phyloP scores from a whole-genome alignment of 1,140 invertebrate species.

The Pseudomyrmex cubaensis region DNA sequence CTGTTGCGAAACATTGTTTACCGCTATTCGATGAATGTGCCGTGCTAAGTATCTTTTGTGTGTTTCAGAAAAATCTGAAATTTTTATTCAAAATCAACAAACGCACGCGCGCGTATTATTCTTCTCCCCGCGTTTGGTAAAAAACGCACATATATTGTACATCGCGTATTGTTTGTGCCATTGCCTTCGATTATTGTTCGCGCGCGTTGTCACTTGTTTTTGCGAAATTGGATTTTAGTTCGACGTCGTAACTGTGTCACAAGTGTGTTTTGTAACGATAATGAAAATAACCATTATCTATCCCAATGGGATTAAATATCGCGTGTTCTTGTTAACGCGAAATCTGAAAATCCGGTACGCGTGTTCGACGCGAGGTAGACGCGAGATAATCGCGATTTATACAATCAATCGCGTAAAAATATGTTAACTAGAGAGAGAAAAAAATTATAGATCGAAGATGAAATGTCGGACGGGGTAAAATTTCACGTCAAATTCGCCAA shows the following conservation, averaged over 20 bases:
- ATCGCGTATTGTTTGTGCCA: not conserved
- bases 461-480: not conserved
- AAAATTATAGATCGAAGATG: not conserved
- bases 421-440: not conserved
- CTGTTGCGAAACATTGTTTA: not conserved
- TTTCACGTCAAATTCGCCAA: constrained; percentile 14
- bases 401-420: not conserved
- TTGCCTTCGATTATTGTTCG: not conserved
- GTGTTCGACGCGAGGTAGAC: not conserved
- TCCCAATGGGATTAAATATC: constrained; percentile 37
- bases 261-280: constrained; percentile 30
- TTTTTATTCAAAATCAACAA: too few species aligned
- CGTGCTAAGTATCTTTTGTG: too few species aligned
- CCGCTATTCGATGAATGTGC: not conserved
- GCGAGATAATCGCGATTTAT: constrained; percentile 27
- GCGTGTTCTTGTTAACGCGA: constrained; percentile 2
- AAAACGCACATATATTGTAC: not conserved
- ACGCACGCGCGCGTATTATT: too few species aligned
- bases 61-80: too few species aligned
- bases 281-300: constrained; percentile 42
- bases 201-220: constrained; percentile 21
- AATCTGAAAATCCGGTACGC: constrained; percentile 18
- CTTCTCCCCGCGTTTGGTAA: too few species aligned
- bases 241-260: not conserved
- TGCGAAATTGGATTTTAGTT: constrained; percentile 44